Evolutionary conservation across 2,797 vertebrate species (phyloP).

Genomic region (Rhabdomys pumilio): DNA sequence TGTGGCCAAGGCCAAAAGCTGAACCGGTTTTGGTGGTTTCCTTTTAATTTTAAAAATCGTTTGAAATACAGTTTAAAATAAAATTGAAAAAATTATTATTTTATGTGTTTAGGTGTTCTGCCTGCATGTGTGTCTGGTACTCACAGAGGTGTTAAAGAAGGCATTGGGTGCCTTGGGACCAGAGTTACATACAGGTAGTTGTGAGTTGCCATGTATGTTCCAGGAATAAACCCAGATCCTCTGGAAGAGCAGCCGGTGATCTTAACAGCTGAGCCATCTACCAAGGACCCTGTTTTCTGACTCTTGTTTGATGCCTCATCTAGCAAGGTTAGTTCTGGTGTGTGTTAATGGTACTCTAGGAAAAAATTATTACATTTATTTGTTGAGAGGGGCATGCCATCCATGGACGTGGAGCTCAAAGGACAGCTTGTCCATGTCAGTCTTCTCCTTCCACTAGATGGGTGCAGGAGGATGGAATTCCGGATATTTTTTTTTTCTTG

Average conservation of each 20-base stretch:
- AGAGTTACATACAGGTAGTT: neutral
- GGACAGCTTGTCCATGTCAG: neutral
- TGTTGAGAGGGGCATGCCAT: neutral
- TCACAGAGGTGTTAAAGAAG: neutral
- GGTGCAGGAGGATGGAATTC: neutral
- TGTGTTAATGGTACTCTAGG: neutral
- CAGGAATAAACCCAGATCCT: neutral
- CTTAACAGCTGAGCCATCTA: neutral
- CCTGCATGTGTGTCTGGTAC: no score
- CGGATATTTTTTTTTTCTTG: neutral
- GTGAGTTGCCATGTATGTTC: neutral
- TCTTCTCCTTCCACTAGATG: neutral
- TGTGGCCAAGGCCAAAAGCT: neutral
- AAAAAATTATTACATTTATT: neutral
- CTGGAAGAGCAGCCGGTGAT: neutral
- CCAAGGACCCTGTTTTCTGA: neutral
- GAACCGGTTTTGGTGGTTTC: neutral
- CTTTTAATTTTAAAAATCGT: neutral
- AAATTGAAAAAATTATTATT: neutral
- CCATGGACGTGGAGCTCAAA: neutral
- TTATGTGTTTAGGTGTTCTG: neutral
- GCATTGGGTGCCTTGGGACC: neutral
- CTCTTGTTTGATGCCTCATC: neutral
- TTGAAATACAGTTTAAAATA: neutral
- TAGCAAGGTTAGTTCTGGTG: neutral